These are phyloP conservation scores for Pyrgus malvae DNA, from an alignment of 2,888 invertebrate species.

Conservation along the genomic window DNA sequence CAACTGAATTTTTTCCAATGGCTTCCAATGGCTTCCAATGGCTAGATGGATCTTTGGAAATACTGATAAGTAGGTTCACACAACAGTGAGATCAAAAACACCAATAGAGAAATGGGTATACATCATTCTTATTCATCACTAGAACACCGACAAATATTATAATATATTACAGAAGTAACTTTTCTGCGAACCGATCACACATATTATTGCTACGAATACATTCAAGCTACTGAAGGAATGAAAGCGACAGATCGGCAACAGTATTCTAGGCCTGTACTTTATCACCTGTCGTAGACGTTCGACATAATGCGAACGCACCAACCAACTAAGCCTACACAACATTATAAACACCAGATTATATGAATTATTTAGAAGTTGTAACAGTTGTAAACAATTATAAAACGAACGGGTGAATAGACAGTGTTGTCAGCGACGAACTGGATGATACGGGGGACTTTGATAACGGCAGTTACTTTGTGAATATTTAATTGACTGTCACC, in stretches of 20 bases:
- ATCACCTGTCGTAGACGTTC: conserved; percentile 49
- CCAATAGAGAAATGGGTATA: conserved; percentile 6
- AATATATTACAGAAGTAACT: conserved; percentile 17
- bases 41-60: neutral
- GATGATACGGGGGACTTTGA: conserved; percentile 33
- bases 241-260: conserved; percentile 28
- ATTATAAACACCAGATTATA: conserved; percentile 67
- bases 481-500: conserved; percentile 71
- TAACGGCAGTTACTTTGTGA: conserved; percentile 45
- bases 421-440: conserved; percentile 35
- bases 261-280: conserved; percentile 57
- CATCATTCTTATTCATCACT: conserved; percentile 13
- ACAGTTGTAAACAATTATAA: conserved; percentile 63
- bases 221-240: conserved; percentile 23
- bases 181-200: conserved; percentile 23
- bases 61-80: conserved; percentile 4
- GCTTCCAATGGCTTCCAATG: too few relatives aligned
- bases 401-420: conserved; percentile 44
- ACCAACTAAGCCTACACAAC: conserved; percentile 66
- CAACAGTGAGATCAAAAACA: conserved; percentile 15
- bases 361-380: conserved; percentile 50
- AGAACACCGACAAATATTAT: conserved; percentile 22
- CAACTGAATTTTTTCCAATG: neutral
- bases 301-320: conserved; percentile 55
- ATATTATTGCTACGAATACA: conserved; percentile 26